Percentiles rank a stretch among this genome's conserved stretches.
These are phyloP conservation scores for Eulemur macaco DNA, from an alignment of 2,113 vertebrate species.

Conservation along the genomic window DNA sequence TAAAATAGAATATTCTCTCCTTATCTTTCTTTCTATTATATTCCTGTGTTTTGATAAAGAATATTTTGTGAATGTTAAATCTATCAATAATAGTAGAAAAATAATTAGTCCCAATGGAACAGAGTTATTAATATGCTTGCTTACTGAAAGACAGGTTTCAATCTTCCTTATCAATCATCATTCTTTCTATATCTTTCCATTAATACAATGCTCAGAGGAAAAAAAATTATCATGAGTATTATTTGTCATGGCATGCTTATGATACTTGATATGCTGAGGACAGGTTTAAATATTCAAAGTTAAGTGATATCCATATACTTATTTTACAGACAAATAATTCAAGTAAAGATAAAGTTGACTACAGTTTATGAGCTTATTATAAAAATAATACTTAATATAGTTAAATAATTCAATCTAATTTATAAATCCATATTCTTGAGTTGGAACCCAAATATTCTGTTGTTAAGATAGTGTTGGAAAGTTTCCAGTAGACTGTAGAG, in stretches of 20 bases:
- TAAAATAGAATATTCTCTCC: background rate
- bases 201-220: slow-evolving; percentile 29
- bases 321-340: background rate
- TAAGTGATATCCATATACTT: background rate
- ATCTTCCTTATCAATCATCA: slow-evolving; percentile 28
- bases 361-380: background rate
- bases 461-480: background rate
- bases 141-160: background rate
- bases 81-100: background rate
- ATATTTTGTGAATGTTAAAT: slow-evolving; percentile 23
- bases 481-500: background rate
- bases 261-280: background rate
- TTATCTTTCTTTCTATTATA: background rate
- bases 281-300: background rate
- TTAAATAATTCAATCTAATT: background rate
- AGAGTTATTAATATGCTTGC: background rate
- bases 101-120: background rate
- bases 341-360: background rate
- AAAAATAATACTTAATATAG: background rate
- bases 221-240: background rate
- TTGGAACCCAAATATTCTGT: background rate
- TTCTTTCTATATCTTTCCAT: slow-evolving; percentile 45
- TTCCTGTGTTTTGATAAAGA: background rate
- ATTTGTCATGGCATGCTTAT: background rate
- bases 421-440: background rate